Percentiles rank a stretch among this genome's conserved stretches.
Conservation (phyloP, 2,888 invertebrate genomes). For the Pterobdella sp. region DNA sequence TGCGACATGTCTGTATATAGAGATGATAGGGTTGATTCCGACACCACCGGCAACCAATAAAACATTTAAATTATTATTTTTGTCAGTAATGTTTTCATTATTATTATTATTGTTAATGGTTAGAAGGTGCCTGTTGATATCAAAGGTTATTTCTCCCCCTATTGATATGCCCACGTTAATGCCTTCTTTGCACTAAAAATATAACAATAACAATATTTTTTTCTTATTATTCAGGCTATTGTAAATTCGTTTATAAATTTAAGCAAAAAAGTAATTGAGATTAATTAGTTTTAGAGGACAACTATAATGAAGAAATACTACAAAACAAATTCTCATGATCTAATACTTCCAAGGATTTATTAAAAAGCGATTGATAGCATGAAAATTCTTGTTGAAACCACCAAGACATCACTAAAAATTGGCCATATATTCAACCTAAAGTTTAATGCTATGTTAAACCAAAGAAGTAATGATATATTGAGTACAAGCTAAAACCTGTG, state of each 20-base stretch:
- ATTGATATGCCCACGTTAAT: slow-evolving; percentile 18
- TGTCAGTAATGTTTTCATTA: neutral
- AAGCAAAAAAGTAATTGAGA: too few species aligned
- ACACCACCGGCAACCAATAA: slow-evolving; percentile 51
- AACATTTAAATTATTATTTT: neutral
- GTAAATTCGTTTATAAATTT: too few species aligned
- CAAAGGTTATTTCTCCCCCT: slow-evolving; percentile 15
- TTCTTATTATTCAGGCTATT: too few species aligned
- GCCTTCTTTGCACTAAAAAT: slow-evolving; percentile 16
- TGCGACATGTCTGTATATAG: slow-evolving; percentile 47
- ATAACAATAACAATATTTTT: too few species aligned
- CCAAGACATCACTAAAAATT: too few species aligned
- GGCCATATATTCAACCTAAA: too few species aligned
- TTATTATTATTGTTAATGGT: neutral
- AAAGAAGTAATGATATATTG: neutral
- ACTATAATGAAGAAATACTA: too few species aligned
- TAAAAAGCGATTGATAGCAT: too few species aligned
- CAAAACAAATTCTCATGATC: too few species aligned
- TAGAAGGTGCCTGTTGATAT: neutral
- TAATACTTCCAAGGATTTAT: too few species aligned
- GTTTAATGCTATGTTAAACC: neutral
- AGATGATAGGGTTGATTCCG: slow-evolving; percentile 53
- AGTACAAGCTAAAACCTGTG: slow-evolving; percentile 41
- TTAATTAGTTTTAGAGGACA: too few species aligned
- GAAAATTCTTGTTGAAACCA: too few species aligned